These are phyloP conservation scores for Phalera bucephala DNA, from an alignment of 2,888 invertebrate species.

Conservation along the genomic window DNA sequence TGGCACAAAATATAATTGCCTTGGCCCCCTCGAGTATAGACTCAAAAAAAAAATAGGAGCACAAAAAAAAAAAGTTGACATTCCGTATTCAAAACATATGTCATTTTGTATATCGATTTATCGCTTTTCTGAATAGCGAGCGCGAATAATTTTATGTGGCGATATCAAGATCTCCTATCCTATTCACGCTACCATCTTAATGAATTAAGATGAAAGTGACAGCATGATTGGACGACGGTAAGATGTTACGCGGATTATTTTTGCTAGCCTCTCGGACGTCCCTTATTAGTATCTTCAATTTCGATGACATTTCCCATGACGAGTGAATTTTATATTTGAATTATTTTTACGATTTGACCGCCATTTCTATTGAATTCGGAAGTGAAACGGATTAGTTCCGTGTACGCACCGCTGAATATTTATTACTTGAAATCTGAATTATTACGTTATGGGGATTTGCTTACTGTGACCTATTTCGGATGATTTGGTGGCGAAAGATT, in stretches of 20 bases:
- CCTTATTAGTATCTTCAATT: slow-evolving; percentile 75
- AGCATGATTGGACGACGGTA: no score
- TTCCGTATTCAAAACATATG: slow-evolving; percentile 78
- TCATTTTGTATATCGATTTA: slow-evolving; percentile 75
- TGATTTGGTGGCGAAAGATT: no score
- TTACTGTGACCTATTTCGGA: slow-evolving; percentile 15
- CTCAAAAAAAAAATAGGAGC: slow-evolving; percentile 42
- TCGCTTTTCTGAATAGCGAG: no score
- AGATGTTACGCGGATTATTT: slow-evolving; percentile 53
- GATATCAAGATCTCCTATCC: no score
- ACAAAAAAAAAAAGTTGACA: slow-evolving; percentile 59
- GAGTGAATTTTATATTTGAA: slow-evolving; percentile 62
- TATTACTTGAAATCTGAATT: slow-evolving; percentile 24
- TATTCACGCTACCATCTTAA: slow-evolving; percentile 62
- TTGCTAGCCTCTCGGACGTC: slow-evolving; percentile 45
- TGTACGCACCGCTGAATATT: slow-evolving; percentile 51
- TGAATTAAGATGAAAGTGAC: no score
- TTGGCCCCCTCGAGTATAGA: slow-evolving; percentile 64
- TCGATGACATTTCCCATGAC: slow-evolving; percentile 78
- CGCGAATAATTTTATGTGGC: no score
- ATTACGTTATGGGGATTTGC: slow-evolving; percentile 18
- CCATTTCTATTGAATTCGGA: slow-evolving; percentile 58
- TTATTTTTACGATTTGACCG: slow-evolving; percentile 63
- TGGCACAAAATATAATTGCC: slow-evolving; percentile 75
- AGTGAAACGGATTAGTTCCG: slow-evolving; percentile 71